Conservation (phyloP, 2,888 invertebrate genomes). For the Baccha elongata region DNA sequence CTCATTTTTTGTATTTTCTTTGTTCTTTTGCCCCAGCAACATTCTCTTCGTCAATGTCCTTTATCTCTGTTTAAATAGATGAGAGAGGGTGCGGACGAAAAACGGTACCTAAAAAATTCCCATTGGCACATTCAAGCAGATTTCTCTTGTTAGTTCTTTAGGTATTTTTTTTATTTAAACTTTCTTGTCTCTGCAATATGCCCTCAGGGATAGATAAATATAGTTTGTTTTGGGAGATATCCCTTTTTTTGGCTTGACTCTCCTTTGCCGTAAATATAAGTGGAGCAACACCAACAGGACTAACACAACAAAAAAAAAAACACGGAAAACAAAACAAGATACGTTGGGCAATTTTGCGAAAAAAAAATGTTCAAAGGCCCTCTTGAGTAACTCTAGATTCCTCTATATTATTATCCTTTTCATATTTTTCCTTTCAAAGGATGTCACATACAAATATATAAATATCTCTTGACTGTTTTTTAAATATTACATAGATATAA, state of each 20-base stretch:
- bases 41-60: slow-evolving; percentile 38
- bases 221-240: slow-evolving; percentile 62
- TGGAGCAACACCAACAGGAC: slow-evolving; percentile 17
- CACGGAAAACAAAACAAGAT: slow-evolving; percentile 9
- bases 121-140: slow-evolving; percentile 72
- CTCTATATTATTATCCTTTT: slow-evolving; percentile 43
- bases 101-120: slow-evolving; percentile 42
- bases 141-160: slow-evolving; percentile 62
- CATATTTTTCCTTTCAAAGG: no score
- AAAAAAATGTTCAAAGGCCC: slow-evolving; percentile 37
- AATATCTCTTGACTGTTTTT: slow-evolving; percentile 14
- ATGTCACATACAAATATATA: slow-evolving; percentile 24
- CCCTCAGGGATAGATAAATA: slow-evolving; percentile 46
- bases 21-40: slow-evolving; percentile 25
- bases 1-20: slow-evolving; percentile 20
- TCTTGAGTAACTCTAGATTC: slow-evolving; percentile 49
- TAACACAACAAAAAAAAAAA: neutral
- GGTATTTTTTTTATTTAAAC: slow-evolving; percentile 12
- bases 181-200: slow-evolving; percentile 23
- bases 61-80: slow-evolving; percentile 36
- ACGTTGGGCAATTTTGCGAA: slow-evolving; percentile 54
- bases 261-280: slow-evolving; percentile 55
- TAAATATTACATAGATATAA: neutral
- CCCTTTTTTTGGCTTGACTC: slow-evolving; percentile 32
- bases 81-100: neutral